These are phyloP conservation scores for Osmerus eperlanus DNA, from an alignment of 2,113 vertebrate genomes.

Conservation along the genomic window DNA sequence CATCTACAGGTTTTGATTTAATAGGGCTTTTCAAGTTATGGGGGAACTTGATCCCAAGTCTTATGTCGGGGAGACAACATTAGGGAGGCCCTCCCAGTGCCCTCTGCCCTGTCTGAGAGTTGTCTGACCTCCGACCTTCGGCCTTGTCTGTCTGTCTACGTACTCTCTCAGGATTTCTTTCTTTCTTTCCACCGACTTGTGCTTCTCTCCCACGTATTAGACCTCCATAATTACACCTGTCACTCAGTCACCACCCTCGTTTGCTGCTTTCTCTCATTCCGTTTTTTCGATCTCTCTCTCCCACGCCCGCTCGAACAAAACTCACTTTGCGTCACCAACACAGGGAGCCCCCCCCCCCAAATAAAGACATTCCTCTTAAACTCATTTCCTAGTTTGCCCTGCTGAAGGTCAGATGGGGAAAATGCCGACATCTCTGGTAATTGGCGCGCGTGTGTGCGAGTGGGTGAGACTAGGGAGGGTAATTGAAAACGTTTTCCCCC, in stretches of 20 bases:
- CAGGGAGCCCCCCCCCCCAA: background rate
- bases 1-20: background rate
- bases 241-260: constrained; percentile 41
- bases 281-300: background rate
- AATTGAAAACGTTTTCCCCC: constrained; percentile 54
- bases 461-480: constrained; percentile 21
- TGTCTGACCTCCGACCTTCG: constrained; percentile 51
- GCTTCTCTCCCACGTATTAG: constrained; percentile 30
- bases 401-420: constrained; percentile 55
- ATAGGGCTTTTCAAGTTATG: background rate
- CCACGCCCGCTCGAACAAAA: background rate
- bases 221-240: constrained; percentile 58
- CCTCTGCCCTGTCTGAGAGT: constrained; percentile 49
- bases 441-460: constrained; percentile 36
- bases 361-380: constrained; percentile 30
- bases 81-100: constrained; percentile 28
- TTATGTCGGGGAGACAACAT: constrained; percentile 33
- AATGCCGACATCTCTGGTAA: constrained; percentile 50
- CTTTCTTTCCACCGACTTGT: constrained; percentile 15
- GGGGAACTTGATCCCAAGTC: constrained; percentile 19
- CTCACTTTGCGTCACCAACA: background rate
- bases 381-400: constrained; percentile 51
- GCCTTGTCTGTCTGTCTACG: constrained; percentile 41
- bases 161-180: constrained; percentile 23
- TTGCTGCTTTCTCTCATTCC: background rate